Evolutionary conservation across 2,797 vertebrate genomes (phyloP), one percentile per base, ranked within the genome.

Genomic region (Phataginus tricuspis): DNA sequence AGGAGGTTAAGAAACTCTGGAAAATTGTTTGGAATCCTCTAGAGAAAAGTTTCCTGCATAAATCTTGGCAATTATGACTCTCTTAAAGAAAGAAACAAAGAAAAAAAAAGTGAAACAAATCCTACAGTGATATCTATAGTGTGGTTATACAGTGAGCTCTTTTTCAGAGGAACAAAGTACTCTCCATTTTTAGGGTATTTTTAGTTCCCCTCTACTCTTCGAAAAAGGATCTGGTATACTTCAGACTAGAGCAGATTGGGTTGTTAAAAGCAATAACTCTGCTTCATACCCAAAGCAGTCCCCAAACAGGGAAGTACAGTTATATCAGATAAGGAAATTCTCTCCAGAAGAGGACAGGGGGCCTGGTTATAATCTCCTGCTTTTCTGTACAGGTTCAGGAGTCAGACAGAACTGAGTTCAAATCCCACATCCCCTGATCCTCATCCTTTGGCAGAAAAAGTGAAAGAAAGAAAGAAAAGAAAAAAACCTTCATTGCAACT

Each of bases 41-140:
- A 90, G 68, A 85, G 89, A 64, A 45, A 83, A 72, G 0, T 85
- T 90, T 94, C n/a, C 57, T 87, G 27, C 83, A 95, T 82, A 96
- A 97, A 94, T 95, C 71, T 90, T 75, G 92, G 77, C 63, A 91
- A 93, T 94, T 93, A 96, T 90, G 90, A 82, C 27, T 97, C 51
- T n/a, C 71, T 93, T 87, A 77, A 92, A 57, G 31, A 91, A 90
- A 90, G 64, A 96, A 88, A 87, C 8, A 85, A 94, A 27, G 3
- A 21, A n/a, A 9, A 27, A 27, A 39, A 69, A 45, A 27, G 2
- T 14, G 42, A 90, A 88, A 74, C 7, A 74, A 92, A 51, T 8
- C 25, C 21, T 78, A 59, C 25, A 78, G 21, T 42, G 2, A 85
- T 80, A 89, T 79, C 78, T 84, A 12, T 27, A 83, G 55, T 91